Conservation (phyloP, 2,797 vertebrate species). For the Enteromius argenteus region DNA sequence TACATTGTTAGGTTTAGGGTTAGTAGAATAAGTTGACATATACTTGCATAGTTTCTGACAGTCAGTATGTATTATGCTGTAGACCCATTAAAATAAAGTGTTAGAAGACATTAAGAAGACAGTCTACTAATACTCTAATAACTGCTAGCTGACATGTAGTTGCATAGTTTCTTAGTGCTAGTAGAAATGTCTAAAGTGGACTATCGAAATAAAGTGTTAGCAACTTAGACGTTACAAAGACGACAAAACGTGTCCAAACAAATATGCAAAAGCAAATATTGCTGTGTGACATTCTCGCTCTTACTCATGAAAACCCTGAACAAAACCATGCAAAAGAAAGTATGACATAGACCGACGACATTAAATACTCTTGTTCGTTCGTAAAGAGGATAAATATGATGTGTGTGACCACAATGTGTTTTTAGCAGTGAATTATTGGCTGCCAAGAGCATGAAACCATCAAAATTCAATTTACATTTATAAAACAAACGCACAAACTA, state of each 20-base stretch:
- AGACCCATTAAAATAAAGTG: no score
- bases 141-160: no score
- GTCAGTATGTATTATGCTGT: no score
- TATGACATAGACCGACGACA: neutral
- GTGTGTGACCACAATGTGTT: conserved; percentile 29
- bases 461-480: conserved; percentile 1
- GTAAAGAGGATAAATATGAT: neutral
- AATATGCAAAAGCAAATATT: neutral
- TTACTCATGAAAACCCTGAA: neutral
- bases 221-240: neutral
- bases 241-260: neutral
- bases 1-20: no score
- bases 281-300: neutral
- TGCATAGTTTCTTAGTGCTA: no score
- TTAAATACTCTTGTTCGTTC: neutral
- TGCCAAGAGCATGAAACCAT: conserved; percentile 1
- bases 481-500: conserved; percentile 17
- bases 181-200: no score
- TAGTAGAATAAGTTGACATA: no score
- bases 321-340: conserved; percentile 1
- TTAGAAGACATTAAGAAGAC: no score
- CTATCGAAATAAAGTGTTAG: no score
- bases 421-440: conserved; percentile 12
- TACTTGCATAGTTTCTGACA: no score
- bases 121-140: no score